These are phyloP conservation scores for Eupithecia subfuscata DNA, from an alignment of 2,888 invertebrate species.

Conservation along the genomic window DNA sequence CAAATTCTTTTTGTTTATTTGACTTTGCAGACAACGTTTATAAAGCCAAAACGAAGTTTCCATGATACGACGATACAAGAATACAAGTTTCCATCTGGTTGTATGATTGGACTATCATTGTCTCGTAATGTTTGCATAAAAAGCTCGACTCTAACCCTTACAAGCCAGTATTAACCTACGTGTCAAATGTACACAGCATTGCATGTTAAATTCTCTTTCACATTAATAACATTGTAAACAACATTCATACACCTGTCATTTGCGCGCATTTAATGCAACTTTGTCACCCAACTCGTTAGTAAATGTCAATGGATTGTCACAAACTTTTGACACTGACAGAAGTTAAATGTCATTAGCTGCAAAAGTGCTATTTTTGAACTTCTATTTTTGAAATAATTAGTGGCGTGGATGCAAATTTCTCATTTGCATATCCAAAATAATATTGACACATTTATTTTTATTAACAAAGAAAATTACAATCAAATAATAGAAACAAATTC, in stretches of 20 bases:
- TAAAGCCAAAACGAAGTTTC: too few species aligned
- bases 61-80: too few species aligned
- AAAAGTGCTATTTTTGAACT: background rate
- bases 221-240: slow-evolving; percentile 46
- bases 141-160: slow-evolving; percentile 15
- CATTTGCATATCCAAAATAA: background rate
- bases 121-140: slow-evolving; percentile 4
- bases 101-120: too few species aligned
- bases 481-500: too few species aligned
- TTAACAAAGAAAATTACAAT: background rate
- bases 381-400: background rate
- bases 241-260: slow-evolving; percentile 52
- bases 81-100: too few species aligned
- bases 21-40: too few species aligned
- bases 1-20: too few species aligned
- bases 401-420: background rate
- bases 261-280: slow-evolving; percentile 51
- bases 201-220: slow-evolving; percentile 23
- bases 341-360: slow-evolving; percentile 6
- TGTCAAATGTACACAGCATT: slow-evolving; percentile 14
- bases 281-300: slow-evolving; percentile 48
- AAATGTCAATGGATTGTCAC: slow-evolving; percentile 47
- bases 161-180: slow-evolving; percentile 18
- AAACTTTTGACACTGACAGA: slow-evolving; percentile 28
- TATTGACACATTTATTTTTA: background rate